A percentile compares a stretch with the other conserved stretches of the same genome.
Evolutionary conservation across 2,888 invertebrate genomes (phyloP).

Genomic region (Macrosoma leucophasiata): DNA sequence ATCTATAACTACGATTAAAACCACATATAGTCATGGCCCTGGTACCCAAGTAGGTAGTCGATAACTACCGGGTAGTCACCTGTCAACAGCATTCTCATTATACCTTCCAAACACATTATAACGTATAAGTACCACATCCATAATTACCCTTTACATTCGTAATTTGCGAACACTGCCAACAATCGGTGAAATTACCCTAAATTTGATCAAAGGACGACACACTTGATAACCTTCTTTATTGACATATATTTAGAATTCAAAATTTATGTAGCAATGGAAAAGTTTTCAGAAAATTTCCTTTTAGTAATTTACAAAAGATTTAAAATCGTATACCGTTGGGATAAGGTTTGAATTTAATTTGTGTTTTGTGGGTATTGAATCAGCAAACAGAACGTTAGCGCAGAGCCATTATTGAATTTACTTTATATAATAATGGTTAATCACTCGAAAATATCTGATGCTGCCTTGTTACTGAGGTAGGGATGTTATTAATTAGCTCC

Average conservation of each 20-base stretch:
- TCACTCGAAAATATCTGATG: constrained; percentile 69
- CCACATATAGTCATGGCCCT: too few relatives aligned
- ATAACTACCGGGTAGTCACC: constrained; percentile 14
- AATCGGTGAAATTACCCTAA: constrained; percentile 48
- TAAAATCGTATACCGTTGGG: constrained; percentile 26
- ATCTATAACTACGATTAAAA: too few relatives aligned
- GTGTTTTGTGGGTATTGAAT: constrained; percentile 33
- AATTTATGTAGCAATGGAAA: constrained; percentile 13
- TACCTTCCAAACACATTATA: constrained; percentile 46
- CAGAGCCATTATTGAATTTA: constrained; percentile 73
- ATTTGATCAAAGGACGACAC: constrained; percentile 14
- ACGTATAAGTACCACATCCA: constrained; percentile 31
- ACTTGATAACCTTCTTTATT: constrained; percentile 17
- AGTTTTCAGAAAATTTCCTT: constrained; percentile 10
- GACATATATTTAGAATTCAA: background rate
- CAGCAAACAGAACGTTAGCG: constrained; percentile 66
- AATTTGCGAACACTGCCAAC: constrained; percentile 65
- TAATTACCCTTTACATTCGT: constrained; percentile 63
- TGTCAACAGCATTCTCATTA: constrained; percentile 48
- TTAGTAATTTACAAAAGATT: constrained; percentile 18
- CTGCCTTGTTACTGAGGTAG: constrained; percentile 62
- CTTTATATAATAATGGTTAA: constrained; percentile 75
- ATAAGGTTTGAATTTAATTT: constrained; percentile 33
- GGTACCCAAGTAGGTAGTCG: too few relatives aligned
- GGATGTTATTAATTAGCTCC: background rate